Evolutionary conservation across 1,140 invertebrate species (phyloP).

Genomic region (Tetramorium alpestre): DNA sequence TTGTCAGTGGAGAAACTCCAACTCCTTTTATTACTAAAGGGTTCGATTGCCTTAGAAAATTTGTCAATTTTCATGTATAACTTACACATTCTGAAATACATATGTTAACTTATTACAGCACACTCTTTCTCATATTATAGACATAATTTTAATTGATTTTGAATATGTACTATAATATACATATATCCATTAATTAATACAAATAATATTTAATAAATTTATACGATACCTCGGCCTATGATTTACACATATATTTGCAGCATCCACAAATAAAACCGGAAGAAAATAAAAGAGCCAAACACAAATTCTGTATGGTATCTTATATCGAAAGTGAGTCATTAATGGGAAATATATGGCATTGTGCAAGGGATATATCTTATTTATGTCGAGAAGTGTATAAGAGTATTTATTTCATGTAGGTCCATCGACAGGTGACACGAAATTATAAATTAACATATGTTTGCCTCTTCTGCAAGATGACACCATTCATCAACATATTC

Average conservation of each 20-base stretch:
- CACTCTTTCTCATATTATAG: neutral
- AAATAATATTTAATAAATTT: neutral
- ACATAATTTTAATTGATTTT: neutral
- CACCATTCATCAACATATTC: neutral
- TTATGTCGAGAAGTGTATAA: neutral
- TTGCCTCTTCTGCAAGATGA: neutral
- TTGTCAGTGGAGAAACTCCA: constrained; percentile 90
- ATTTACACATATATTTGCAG: neutral
- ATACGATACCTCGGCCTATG: neutral
- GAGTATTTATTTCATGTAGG: neutral
- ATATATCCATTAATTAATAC: no score
- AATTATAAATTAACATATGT: constrained; percentile 23
- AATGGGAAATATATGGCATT: neutral
- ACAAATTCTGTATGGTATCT: neutral
- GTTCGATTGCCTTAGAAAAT: constrained; percentile 89
- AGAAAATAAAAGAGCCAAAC: neutral
- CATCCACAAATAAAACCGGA: neutral
- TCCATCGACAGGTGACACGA: neutral
- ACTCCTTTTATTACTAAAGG: constrained; percentile 82
- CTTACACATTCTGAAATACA: constrained; percentile 87
- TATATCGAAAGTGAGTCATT: neutral
- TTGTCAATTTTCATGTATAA: constrained; percentile 92
- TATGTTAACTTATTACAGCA: neutral
- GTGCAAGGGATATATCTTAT: neutral
- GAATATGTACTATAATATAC: no score